These are phyloP conservation scores for Dreissena polymorpha DNA, from an alignment of 1,140 invertebrate genomes.

Conservation along the genomic window DNA sequence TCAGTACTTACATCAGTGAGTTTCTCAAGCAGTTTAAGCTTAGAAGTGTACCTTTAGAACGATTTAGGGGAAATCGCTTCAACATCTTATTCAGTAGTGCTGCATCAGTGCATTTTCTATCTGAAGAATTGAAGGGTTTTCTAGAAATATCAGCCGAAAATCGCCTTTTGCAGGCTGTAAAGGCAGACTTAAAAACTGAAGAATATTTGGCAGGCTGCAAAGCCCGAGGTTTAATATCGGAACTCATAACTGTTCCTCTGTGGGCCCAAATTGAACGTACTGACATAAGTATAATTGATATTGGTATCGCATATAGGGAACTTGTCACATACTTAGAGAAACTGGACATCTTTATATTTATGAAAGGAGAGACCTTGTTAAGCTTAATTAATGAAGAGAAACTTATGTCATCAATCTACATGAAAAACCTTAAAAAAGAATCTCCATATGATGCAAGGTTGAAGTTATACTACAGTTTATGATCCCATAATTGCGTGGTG, in stretches of 20 bases:
- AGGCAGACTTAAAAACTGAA: neutral
- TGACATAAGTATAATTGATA: conserved; percentile 28
- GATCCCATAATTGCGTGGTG: neutral
- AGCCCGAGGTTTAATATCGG: conserved; percentile 24
- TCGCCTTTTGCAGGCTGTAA: conserved; percentile 11
- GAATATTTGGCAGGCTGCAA: conserved; percentile 39
- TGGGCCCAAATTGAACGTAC: conserved; percentile 17
- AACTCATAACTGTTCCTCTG: conserved; percentile 28
- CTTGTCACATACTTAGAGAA: conserved; percentile 5
- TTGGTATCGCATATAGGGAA: neutral
- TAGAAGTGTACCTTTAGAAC: neutral
- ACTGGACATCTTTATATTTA: neutral
- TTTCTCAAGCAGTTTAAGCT: conserved; percentile 13
- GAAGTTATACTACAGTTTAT: conserved; percentile 6
- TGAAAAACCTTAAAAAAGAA: neutral
- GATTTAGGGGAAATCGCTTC: conserved; percentile 27
- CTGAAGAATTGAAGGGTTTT: conserved; percentile 25
- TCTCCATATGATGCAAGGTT: conserved; percentile 15
- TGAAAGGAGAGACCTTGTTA: neutral
- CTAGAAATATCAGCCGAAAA: conserved; percentile 16
- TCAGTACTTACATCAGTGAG: neutral
- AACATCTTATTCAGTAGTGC: conserved; percentile 44
- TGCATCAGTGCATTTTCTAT: conserved; percentile 17
- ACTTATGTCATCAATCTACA: neutral
- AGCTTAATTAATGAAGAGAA: neutral